A percentile compares a stretch with the other conserved stretches of the same genome.
Evolutionary conservation across 1,140 invertebrate species (phyloP).

Genomic region (Pseudachorutes palmiensis): DNA sequence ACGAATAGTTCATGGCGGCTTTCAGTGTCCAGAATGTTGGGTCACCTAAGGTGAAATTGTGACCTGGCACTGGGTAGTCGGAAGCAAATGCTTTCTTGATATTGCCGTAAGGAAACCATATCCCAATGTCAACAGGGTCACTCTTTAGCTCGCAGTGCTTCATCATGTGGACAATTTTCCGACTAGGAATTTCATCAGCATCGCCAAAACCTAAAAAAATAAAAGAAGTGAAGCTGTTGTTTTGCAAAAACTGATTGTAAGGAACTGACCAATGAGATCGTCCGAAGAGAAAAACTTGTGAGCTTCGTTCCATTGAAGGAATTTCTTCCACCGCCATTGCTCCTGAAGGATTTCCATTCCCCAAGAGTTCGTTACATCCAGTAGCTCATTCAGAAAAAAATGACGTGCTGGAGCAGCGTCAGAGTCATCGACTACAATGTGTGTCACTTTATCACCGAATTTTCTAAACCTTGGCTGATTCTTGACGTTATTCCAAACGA

Average conservation of each 20-base stretch:
- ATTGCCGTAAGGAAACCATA: slow-evolving; percentile 14
- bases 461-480: slow-evolving; percentile 11
- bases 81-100: neutral
- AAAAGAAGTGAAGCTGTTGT: neutral
- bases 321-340: neutral
- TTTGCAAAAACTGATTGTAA: neutral
- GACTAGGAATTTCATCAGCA: slow-evolving; percentile 7
- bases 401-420: neutral
- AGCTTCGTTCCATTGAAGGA: neutral
- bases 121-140: neutral
- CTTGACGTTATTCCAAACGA: slow-evolving; percentile 11
- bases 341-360: neutral
- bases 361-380: neutral
- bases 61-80: slow-evolving; percentile 11
- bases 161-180: slow-evolving; percentile 11
- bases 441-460: slow-evolving; percentile 10
- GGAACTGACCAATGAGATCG: neutral
- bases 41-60: slow-evolving; percentile 10
- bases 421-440: slow-evolving; percentile 16
- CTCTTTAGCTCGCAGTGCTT: neutral
- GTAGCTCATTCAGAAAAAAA: neutral
- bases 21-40: slow-evolving; percentile 7
- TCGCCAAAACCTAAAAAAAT: slow-evolving; percentile 15
- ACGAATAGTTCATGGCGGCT: neutral
- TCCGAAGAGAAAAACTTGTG: neutral